Evolutionary conservation across 2,113 vertebrate species (phyloP).

Genomic region (Emberiza fucata): DNA sequence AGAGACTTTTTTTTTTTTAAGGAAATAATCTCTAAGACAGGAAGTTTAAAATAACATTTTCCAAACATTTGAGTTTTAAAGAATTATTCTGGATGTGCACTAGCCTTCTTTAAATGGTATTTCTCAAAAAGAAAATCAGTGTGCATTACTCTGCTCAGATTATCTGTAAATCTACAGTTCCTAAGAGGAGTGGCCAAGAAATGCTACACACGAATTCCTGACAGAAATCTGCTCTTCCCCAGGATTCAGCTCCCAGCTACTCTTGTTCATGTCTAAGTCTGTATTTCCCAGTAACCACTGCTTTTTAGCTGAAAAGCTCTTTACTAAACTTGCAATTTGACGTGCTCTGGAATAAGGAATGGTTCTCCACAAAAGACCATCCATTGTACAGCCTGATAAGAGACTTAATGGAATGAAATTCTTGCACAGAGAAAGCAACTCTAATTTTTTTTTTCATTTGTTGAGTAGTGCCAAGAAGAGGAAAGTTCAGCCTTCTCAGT

Average conservation of each 20-base stretch:
- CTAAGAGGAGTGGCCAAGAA: neutral
- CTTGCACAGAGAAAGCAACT: neutral
- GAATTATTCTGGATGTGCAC: neutral
- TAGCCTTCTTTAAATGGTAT: neutral
- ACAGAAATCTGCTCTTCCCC: neutral
- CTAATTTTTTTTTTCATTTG: neutral
- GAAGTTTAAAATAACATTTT: neutral
- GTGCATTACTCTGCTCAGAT: neutral
- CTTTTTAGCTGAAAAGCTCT: neutral
- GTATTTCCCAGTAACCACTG: accelerated
- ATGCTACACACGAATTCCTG: neutral
- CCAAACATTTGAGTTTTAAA: neutral
- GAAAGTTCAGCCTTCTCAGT: neutral
- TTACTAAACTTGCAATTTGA: neutral
- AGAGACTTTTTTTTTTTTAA: neutral
- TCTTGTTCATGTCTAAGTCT: accelerated
- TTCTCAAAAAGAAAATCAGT: neutral
- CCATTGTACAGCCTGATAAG: neutral
- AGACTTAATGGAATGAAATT: neutral
- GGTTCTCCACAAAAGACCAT: neutral
- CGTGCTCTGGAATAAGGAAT: neutral
- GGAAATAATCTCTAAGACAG: neutral
- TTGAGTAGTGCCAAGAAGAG: neutral
- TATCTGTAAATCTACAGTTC: neutral
- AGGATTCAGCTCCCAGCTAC: neutral